Conservation (phyloP, 2,888 invertebrate genomes). For the Chymomyza procnemis region DNA sequence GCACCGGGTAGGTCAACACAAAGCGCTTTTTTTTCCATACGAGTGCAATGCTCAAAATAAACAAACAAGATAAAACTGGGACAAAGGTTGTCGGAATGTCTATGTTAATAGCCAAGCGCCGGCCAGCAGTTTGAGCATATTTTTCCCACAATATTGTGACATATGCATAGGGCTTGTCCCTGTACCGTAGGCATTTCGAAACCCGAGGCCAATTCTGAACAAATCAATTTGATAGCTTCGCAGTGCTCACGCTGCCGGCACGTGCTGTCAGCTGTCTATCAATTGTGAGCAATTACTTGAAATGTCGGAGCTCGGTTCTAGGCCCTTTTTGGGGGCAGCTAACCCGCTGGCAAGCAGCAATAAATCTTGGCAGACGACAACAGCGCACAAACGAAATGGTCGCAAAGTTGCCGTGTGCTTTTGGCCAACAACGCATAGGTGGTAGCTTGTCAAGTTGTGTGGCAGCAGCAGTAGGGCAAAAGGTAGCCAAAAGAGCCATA, state of each 20-base stretch:
- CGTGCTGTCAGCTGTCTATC: slow-evolving; percentile 38
- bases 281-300: slow-evolving; percentile 53
- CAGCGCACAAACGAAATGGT: neutral
- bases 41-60: slow-evolving; percentile 1
- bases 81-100: neutral
- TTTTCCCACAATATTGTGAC: slow-evolving; percentile 1
- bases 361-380: slow-evolving; percentile 45
- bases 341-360: slow-evolving; percentile 25
- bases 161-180: slow-evolving; percentile 1
- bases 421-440: slow-evolving; percentile 14
- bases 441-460: slow-evolving; percentile 39
- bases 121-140: neutral
- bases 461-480: slow-evolving; percentile 23
- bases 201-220: neutral
- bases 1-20: neutral
- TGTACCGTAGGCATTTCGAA: neutral
- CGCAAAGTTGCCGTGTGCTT: neutral
- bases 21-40: neutral
- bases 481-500: slow-evolving; percentile 41
- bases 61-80: neutral
- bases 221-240: slow-evolving; percentile 32
- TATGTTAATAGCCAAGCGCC: no score
- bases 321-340: neutral
- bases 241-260: neutral
- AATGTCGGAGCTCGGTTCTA: slow-evolving; percentile 37